Percentiles rank a stretch among this genome's conserved stretches.
Evolutionary conservation across 2,797 vertebrate genomes (phyloP).

Genomic region (Melanogrammus aeglefinus): DNA sequence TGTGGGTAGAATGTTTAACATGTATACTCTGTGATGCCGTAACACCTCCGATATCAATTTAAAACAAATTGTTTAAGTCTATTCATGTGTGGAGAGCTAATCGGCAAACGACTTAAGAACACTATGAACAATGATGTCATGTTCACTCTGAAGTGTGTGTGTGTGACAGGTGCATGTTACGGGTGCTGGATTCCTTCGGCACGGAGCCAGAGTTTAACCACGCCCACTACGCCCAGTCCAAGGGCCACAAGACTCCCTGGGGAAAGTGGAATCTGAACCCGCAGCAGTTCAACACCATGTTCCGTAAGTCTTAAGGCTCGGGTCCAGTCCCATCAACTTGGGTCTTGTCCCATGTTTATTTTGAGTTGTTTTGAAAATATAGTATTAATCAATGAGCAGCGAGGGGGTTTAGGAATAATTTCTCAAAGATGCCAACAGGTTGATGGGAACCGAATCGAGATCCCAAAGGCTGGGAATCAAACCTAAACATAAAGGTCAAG

Average conservation of each 20-base stretch:
- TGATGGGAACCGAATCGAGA: no score
- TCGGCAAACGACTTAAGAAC: no score
- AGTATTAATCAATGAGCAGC: no score
- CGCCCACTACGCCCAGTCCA: conserved; percentile 95
- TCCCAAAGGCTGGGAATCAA: no score
- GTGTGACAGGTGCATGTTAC: conserved; percentile 86
- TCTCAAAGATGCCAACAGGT: no score
- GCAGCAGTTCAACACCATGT: conserved; percentile 99
- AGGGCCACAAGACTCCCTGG: conserved; percentile 98
- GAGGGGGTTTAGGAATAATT: no score
- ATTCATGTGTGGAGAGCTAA: no score
- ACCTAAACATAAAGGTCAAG: no score
- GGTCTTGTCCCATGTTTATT: neutral
- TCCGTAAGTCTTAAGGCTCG: conserved; percentile 83
- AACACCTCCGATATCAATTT: no score
- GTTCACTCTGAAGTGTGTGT: neutral
- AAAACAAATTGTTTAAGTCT: no score
- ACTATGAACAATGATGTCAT: neutral
- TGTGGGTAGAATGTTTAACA: no score
- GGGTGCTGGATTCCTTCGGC: conserved; percentile 96
- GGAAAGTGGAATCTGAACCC: conserved; percentile 99
- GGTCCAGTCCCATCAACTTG: neutral
- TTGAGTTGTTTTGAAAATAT: neutral
- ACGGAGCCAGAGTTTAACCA: conserved; percentile 99
- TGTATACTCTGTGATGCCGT: no score